Base-by-base conservation (phyloP, 2,888 invertebrate genomes). In the Plebejus melissa region DNA sequence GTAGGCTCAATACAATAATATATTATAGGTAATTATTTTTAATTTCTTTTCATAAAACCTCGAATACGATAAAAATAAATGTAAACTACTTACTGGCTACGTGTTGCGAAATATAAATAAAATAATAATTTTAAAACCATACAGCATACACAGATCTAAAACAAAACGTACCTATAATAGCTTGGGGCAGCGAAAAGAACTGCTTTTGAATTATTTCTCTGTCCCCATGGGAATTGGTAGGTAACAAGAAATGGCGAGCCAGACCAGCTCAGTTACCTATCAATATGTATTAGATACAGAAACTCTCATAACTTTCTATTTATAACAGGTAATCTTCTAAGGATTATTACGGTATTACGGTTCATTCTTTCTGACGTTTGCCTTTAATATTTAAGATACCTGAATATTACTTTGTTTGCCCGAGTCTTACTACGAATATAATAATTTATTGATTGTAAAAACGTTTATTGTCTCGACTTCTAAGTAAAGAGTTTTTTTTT, bases 261-360 rank as follows among this genome's bases (percentile, higher is more conserved):
- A n/a, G 58, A 22, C 16, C 54, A 54, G 54, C 16, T 16, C 54
- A 4, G 16, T 22, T 22, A 22, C 22, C 13, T 16, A 54, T 54
- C 54, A 54, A 54, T 54, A 22, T 0, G 22, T 22, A 16, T 16
- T 16, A 54, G 4, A 54, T 54, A 54, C 54, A 13, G 22, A 58
- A 58, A 58, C 58, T 58, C 22, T 58, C 22, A 58, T n/a, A 57
- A 57, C 57, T n/a, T n/a, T 57, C 57, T 22, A 57, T 57, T 57
- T 57, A 57, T 57, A 57, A 38, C 9, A 46, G 46, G 46, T 46
- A 46, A 4, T n/a, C 22, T 13, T 57, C 16, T n/a, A 22, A 22
- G 22, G 22, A 22, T 22, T 22, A 22, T 57, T 57, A n/a, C n/a
- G 4, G 57, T 57, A 57, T 57, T 57, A 22, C 1, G n/a, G 6